Base-by-base conservation (phyloP, 2,113 vertebrate species). In the Hassar affinis region DNA sequence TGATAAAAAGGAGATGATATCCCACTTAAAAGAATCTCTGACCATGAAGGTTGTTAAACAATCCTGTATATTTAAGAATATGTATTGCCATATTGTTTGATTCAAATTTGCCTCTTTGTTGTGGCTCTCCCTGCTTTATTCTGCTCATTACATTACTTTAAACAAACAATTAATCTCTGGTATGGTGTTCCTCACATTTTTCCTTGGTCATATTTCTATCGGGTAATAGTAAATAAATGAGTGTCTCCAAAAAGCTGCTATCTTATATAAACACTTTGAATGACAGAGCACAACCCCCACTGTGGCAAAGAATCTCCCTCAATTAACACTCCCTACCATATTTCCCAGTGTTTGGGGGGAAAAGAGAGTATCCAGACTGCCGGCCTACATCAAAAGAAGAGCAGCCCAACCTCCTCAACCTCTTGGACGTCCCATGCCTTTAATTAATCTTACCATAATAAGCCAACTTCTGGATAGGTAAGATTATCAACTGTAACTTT, bases 211-310 rank as follows among this genome's bases (percentile, higher is more conserved):
- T 92, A 93, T 91, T 90, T 93, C 90, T 88, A 86, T 79, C 22
- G 82, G 84, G 84, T 89, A 94, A 94, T 93, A 94, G 91, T 88
- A 92, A 91, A 90, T 93, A 89, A 94, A 93, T 93, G 91, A 93
- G 89, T 90, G 79, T 84, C 75, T 91, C 74, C 89, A 94, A 93
- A 93, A 92, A 93, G 83, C 86, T 87, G 87, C 86, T 93, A 93
- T 94, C 93, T 93, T 90, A 92, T 88, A 92, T 88, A 93, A 94
- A 93, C 92, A 94, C 86, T 91, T 82, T 81, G 87, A 88, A 87
- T 90, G 92, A 92, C 89, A 85, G 86, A 75, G 79, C 90, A 84
- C 85, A 90, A 90, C 92, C 91, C 93, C 92, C 92, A 93, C 92
- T 85, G 90, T 91, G 90, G 84, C 86, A 90, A 92, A 90, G 91